Percentiles rank a stretch among this genome's conserved stretches.
These are phyloP conservation scores for Seira ritae DNA, from an alignment of 2,888 invertebrate genomes.

Conservation along the genomic window DNA sequence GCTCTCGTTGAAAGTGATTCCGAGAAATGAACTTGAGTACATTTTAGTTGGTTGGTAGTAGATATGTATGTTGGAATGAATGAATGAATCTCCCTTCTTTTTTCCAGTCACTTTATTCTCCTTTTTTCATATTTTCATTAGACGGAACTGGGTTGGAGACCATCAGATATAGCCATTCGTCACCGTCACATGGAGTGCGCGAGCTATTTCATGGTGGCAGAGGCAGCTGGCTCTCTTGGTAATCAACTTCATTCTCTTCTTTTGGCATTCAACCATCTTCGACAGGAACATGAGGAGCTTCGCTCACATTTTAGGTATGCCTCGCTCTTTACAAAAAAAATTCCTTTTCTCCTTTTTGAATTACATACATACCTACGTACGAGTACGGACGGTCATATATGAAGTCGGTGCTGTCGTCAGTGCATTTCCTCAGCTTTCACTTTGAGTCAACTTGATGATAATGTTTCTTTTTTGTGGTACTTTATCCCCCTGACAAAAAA, in stretches of 20 bases:
- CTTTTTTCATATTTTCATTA: slow-evolving; percentile 57
- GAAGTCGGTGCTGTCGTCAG: not conserved
- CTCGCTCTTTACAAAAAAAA: not conserved
- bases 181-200: slow-evolving; percentile 71
- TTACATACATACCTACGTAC: too few species aligned
- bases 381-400: not conserved
- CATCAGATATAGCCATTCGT: slow-evolving; percentile 70
- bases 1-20: too few species aligned
- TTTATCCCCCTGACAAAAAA: not conserved
- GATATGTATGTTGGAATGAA: not conserved
- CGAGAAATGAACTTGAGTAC: too few species aligned
- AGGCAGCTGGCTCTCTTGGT: slow-evolving; percentile 70
- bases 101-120: slow-evolving; percentile 24
- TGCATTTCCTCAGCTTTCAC: slow-evolving; percentile 6
- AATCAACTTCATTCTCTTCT: slow-evolving; percentile 65
- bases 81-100: slow-evolving; percentile 35
- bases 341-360: not conserved
- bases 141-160: slow-evolving; percentile 71
- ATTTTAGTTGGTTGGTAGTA: too few species aligned
- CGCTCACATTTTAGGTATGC: slow-evolving; percentile 69
- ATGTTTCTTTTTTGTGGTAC: slow-evolving; percentile 11
- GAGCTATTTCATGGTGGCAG: slow-evolving; percentile 72
- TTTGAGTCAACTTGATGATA: not conserved
- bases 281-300: slow-evolving; percentile 68
- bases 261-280: slow-evolving; percentile 63